phyloP scores from a whole-genome alignment of 64 coral and sea anemone species.

The Montipora cactus region DNA sequence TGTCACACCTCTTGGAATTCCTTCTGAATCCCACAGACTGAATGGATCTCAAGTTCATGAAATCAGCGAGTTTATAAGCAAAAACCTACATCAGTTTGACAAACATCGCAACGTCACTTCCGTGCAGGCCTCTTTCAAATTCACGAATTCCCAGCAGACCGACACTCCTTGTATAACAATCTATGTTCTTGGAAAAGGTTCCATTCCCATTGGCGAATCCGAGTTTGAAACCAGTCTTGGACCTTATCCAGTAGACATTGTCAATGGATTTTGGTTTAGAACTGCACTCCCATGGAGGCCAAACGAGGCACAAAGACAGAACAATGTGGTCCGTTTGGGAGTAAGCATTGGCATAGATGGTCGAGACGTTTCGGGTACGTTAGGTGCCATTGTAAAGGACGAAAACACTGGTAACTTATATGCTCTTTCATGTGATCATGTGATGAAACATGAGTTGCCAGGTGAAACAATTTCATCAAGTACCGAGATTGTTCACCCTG shows the following conservation, averaged over 20 bases:
- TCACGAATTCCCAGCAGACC: constrained; percentile 1
- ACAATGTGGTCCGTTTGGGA: neutral
- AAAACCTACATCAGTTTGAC: neutral
- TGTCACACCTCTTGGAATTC: neutral
- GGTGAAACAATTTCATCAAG: neutral
- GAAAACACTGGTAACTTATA: neutral
- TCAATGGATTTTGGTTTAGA: constrained; percentile 20
- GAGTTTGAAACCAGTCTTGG: neutral
- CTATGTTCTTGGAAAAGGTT: constrained; percentile 50
- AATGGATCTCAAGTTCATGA: neutral
- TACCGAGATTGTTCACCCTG: constrained; percentile 18
- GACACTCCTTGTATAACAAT: neutral
- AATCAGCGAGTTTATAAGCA: neutral
- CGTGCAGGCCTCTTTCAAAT: constrained; percentile 25
- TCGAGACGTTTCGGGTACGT: neutral
- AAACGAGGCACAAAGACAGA: neutral
- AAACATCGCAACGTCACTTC: constrained; percentile 30
- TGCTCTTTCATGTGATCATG: constrained; percentile 36
- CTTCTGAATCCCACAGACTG: neutral
- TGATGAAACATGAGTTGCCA: neutral
- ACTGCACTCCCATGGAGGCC: neutral
- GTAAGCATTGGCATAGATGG: constrained; percentile 10
- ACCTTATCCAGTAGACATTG: constrained; percentile 15
- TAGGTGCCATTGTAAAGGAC: constrained; percentile 15
- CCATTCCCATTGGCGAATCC: constrained; percentile 35